Base-by-base conservation (phyloP, 2,888 invertebrate species). In the Hipparchia semele region DNA sequence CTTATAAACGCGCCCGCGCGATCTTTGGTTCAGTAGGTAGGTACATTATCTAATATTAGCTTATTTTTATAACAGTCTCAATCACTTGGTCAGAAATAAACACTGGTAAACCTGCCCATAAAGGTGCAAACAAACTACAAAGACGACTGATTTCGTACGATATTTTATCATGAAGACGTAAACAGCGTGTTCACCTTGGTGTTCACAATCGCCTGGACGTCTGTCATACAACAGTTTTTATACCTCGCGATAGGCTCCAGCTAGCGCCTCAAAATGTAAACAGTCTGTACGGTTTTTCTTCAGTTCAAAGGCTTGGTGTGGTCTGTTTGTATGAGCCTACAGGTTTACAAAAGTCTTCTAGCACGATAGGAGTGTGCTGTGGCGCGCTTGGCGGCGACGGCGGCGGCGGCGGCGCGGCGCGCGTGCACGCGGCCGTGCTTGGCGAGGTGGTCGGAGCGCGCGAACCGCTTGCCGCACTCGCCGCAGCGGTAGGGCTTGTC, bases 401-500 rank as follows among this genome's bases (percentile, higher is more conserved):
- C 89, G 6, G 89, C 90, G 7, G 89, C 89, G 5, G 91, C 92
- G 7, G 90, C 90, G n/a, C 92, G 90, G 10, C 97, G 95, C 65
- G 96, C 96, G 86, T 98, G 98, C 7, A 98, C 97, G 80, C 97
- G 98, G 13, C 96, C 95, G 88, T 99, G 99, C 88, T 99, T 99
- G 46, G 98, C 96, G 73, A 99, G 95, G 88, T 99, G 99, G 88
- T 99, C 99, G 49, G 98, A 98, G 46, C 99, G 95, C 0, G 98
- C 97, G 89, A 99, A 99, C 76, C 96, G 95, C 89, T 99, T 99
- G 67, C 96, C 95, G 87, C 99, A 99, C 81, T 97, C 95, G 73
- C 95, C 95, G 88, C 99, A 99, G 73, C 96, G 95, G 89, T 99
- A 99, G 0, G 99, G 99, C 88, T 99, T 99, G 76, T 98, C 95